Base-by-base conservation (phyloP, 1,140 invertebrate species). In the Ladona fulva region DNA sequence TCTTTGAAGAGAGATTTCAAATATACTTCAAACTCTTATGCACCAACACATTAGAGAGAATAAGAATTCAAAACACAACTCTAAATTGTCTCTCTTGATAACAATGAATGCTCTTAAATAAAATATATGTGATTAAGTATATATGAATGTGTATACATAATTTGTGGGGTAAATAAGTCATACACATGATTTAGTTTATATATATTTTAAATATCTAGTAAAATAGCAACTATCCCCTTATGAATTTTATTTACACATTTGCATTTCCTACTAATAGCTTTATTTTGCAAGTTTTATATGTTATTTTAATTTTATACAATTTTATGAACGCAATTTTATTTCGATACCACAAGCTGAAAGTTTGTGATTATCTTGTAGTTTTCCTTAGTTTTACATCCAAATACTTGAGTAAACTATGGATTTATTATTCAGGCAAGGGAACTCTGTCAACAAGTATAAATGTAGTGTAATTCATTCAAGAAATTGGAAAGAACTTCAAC, bases 241-340 rank as follows among this genome's bases (percentile, higher is more conserved):
- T 66, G 52, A 66, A 66, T 66, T 66, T 66, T 66, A 66, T 66
- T 16, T 66, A 66, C 52, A 66, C 52, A 66, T 66, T 66, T 66
- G 52, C 52, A 6, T 66, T 66, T 12, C 52, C 52, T 66, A 66
- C 52, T 66, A 66, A 22, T 66, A 66, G 52, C 52, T 66, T 66
- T 66, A 66, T 66, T 66, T 66, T 66, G 52, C 14, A 66, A 66
- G 52, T 66, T 66, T 66, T 66, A 66, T 66, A 66, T 66, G 14
- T 66, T 66, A 66, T 66, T 66, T 66, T 66, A 66, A 66, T 66
- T 66, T 66, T 66, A 66, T 66, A 66, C 52, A 66, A 66, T 66
- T n/a, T 66, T 66, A 66, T 66, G 52, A 66, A 66, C n/a, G 52
- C 52, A 66, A 3, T 19, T 66, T 66, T 66, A 66, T 66, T 66